phyloP scores from a whole-genome alignment of 2,113 vertebrate genomes.

The Misgurnus anguillicaudatus region DNA sequence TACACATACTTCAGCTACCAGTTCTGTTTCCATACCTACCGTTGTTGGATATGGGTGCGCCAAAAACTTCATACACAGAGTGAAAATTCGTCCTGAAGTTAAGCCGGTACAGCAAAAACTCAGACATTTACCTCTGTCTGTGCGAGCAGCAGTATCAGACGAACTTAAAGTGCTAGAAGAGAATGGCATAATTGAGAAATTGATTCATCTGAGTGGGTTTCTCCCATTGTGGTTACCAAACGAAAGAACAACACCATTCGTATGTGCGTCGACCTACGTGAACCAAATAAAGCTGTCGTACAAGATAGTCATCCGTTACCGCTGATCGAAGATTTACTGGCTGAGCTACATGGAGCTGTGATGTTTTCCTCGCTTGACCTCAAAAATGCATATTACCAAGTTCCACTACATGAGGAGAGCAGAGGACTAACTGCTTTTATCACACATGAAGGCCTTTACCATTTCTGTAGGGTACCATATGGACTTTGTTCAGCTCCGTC shows the following conservation, averaged over 20 bases:
- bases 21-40: neutral
- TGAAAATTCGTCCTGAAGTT: neutral
- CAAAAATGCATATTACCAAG: slow-evolving; percentile 37
- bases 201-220: slow-evolving; percentile 1
- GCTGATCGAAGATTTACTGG: slow-evolving; percentile 11
- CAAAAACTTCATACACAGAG: slow-evolving; percentile 31
- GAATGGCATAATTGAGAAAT: neutral
- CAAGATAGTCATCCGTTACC: neutral
- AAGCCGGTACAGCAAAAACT: slow-evolving; percentile 35
- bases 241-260: neutral
- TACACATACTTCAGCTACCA: neutral
- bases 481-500: slow-evolving; percentile 35
- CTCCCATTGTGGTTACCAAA: neutral
- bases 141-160: slow-evolving; percentile 10
- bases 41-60: neutral
- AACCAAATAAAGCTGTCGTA: slow-evolving; percentile 7
- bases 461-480: slow-evolving; percentile 43
- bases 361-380: slow-evolving; percentile 42
- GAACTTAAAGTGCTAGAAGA: neutral
- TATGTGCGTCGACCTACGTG: slow-evolving; percentile 4
- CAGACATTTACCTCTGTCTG: slow-evolving; percentile 9
- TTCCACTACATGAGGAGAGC: slow-evolving; percentile 36
- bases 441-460: slow-evolving; percentile 40
- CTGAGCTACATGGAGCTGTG: slow-evolving; percentile 3
- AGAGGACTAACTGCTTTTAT: slow-evolving; percentile 42